These are phyloP conservation scores for Rhimphoctona megacephalus DNA, from an alignment of 2,888 invertebrate species.

Conservation along the genomic window DNA sequence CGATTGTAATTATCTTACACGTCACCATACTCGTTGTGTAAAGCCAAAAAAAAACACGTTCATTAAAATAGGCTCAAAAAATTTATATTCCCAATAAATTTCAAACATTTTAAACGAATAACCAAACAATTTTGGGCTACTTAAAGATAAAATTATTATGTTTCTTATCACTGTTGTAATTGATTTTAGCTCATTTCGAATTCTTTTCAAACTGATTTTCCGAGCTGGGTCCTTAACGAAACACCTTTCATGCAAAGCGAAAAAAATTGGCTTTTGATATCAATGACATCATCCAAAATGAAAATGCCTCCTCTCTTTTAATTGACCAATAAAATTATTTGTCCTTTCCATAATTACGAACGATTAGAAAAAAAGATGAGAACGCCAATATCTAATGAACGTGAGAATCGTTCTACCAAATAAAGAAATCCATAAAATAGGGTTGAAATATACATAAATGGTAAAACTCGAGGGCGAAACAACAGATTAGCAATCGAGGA, in stretches of 20 bases:
- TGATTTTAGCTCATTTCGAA: neutral
- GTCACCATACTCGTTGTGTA: slow-evolving; percentile 9
- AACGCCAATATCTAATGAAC: neutral
- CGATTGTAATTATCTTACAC: slow-evolving; percentile 55
- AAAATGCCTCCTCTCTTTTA: neutral
- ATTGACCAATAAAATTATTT: neutral
- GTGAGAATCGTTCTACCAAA: neutral
- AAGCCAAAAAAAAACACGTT: neutral
- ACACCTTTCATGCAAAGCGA: neutral
- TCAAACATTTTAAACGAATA: neutral
- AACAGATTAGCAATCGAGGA: slow-evolving; percentile 35
- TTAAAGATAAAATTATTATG: neutral
- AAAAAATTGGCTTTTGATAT: neutral
- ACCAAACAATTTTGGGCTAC: neutral
- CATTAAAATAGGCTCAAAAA: neutral
- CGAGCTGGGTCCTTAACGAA: neutral
- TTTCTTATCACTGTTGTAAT: neutral
- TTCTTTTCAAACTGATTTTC: too few species aligned
- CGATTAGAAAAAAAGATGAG: neutral
- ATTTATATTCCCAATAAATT: neutral
- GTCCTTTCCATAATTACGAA: neutral
- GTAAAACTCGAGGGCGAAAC: slow-evolving; percentile 4
- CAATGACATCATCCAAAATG: neutral
- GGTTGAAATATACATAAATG: slow-evolving; percentile 25
- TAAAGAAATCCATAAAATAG: neutral